Percentiles rank a stretch among this genome's conserved stretches.
Conservation (phyloP, 2,113 vertebrate species). For the Pagrus major region DNA sequence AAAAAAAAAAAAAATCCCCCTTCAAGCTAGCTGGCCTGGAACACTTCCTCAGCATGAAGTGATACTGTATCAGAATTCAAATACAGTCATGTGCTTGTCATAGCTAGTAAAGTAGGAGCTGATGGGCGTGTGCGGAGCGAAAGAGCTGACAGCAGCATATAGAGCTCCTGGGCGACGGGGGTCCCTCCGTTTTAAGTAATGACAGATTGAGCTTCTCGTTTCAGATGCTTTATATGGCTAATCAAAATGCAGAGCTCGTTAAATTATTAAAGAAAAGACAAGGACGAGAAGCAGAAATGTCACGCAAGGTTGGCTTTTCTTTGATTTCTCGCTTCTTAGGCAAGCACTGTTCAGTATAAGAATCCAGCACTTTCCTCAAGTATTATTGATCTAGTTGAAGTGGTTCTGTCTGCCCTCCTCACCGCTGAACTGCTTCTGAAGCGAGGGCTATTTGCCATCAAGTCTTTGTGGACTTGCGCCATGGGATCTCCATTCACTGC, state of each 20-base stretch:
- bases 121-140: background rate
- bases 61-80: slow-evolving; percentile 49
- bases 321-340: slow-evolving; percentile 69
- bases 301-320: slow-evolving; percentile 69
- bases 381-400: slow-evolving; percentile 74
- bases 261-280: slow-evolving; percentile 65
- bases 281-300: slow-evolving; percentile 54
- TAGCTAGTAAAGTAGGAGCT: slow-evolving; percentile 24
- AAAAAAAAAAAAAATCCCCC: slow-evolving; percentile 16
- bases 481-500: slow-evolving; percentile 75
- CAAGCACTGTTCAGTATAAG: slow-evolving; percentile 56
- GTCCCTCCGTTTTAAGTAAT: slow-evolving; percentile 28
- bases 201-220: slow-evolving; percentile 41
- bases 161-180: slow-evolving; percentile 19
- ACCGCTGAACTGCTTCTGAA: slow-evolving; percentile 57
- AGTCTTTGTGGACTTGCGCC: slow-evolving; percentile 75
- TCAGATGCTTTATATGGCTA: slow-evolving; percentile 36
- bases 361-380: slow-evolving; percentile 67
- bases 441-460: slow-evolving; percentile 74
- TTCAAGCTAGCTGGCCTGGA: slow-evolving; percentile 45
- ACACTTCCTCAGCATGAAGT: slow-evolving; percentile 34
- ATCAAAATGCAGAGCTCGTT: slow-evolving; percentile 63
- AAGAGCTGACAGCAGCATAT: slow-evolving; percentile 15
- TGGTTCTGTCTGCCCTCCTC: slow-evolving; percentile 67
- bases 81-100: slow-evolving; percentile 55